A percentile compares a stretch with the other conserved stretches of the same genome.
phyloP scores from a whole-genome alignment of 2,797 vertebrate genomes.

The Peromyscus eremicus region DNA sequence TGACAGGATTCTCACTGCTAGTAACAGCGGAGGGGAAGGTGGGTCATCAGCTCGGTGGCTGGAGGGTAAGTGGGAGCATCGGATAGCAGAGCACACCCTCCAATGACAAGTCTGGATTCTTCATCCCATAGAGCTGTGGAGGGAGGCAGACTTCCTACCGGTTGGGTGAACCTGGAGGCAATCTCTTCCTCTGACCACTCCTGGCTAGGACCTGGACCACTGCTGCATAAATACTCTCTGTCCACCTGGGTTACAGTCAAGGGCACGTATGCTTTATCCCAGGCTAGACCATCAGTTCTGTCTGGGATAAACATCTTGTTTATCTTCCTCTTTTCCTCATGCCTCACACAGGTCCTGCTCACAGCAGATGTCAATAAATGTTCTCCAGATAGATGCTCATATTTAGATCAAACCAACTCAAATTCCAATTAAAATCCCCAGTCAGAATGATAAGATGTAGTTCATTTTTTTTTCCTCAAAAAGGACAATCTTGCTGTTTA shows the following conservation, averaged over 20 bases:
- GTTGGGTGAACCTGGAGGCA: neutral
- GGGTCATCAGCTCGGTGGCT: neutral
- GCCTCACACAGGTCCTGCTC: slow-evolving; percentile 61
- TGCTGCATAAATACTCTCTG: neutral
- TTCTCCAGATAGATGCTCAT: slow-evolving; percentile 77
- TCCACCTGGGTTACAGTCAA: slow-evolving; percentile 20
- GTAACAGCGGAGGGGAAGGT: neutral
- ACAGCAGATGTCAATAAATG: slow-evolving; percentile 78
- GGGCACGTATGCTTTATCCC: neutral
- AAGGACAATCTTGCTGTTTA: slow-evolving; percentile 81
- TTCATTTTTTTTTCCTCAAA: slow-evolving; percentile 74
- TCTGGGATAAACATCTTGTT: slow-evolving; percentile 61
- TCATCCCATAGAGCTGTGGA: neutral
- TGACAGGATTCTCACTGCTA: neutral
- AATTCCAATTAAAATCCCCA: slow-evolving; percentile 79
- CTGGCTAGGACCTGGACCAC: neutral
- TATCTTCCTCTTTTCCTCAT: slow-evolving; percentile 58
- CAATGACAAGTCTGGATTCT: neutral
- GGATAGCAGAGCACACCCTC: neutral
- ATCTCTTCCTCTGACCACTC: slow-evolving; percentile 7
- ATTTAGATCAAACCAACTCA: slow-evolving; percentile 79
- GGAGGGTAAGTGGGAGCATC: neutral
- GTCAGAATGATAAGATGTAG: slow-evolving; percentile 74
- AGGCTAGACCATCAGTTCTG: slow-evolving; percentile 43
- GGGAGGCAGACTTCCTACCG: neutral